phyloP scores from a whole-genome alignment of 1,140 invertebrate genomes.

The Drosophila pseudoobscura region DNA sequence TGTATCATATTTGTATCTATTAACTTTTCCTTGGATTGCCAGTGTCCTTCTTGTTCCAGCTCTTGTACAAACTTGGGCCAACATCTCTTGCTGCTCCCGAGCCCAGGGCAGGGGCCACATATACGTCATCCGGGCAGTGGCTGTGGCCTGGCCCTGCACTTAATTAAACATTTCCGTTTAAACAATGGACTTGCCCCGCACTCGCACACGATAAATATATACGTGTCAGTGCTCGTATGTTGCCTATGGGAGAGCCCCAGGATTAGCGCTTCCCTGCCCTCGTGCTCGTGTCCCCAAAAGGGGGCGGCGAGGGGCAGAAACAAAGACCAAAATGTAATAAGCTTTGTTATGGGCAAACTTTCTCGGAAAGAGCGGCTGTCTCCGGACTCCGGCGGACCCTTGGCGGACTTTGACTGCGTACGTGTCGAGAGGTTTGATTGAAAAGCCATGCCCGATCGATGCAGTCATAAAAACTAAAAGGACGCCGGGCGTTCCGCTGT shows the following conservation, averaged over 20 bases:
- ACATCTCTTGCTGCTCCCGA: slow-evolving; percentile 34
- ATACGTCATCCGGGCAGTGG: slow-evolving; percentile 5
- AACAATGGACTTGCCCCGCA: slow-evolving; percentile 36
- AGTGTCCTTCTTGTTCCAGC: background rate
- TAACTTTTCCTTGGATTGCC: background rate
- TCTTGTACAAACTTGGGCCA: slow-evolving; percentile 16
- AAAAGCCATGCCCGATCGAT: slow-evolving; percentile 41
- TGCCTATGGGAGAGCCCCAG: slow-evolving; percentile 19
- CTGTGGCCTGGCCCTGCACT: slow-evolving; percentile 29
- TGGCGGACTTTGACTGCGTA: slow-evolving; percentile 31
- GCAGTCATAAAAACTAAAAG: slow-evolving; percentile 63
- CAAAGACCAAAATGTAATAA: slow-evolving; percentile 42
- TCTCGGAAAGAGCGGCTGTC: background rate
- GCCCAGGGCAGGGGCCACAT: background rate
- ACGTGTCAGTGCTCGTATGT: background rate
- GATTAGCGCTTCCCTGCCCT: slow-evolving; percentile 38
- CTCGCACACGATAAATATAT: slow-evolving; percentile 10
- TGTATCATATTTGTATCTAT: slow-evolving; percentile 2
- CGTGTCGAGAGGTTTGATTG: slow-evolving; percentile 59
- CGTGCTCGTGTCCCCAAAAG: slow-evolving; percentile 24
- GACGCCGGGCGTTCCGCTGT: slow-evolving; percentile 36
- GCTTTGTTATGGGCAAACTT: slow-evolving; percentile 64
- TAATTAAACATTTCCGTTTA: slow-evolving; percentile 63
- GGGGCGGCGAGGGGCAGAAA: background rate
- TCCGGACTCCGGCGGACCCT: background rate